Evolutionary conservation across 2,888 invertebrate genomes (phyloP), one percentile per base, ranked within the genome.

Genomic region (Latrodectus hesperus): DNA sequence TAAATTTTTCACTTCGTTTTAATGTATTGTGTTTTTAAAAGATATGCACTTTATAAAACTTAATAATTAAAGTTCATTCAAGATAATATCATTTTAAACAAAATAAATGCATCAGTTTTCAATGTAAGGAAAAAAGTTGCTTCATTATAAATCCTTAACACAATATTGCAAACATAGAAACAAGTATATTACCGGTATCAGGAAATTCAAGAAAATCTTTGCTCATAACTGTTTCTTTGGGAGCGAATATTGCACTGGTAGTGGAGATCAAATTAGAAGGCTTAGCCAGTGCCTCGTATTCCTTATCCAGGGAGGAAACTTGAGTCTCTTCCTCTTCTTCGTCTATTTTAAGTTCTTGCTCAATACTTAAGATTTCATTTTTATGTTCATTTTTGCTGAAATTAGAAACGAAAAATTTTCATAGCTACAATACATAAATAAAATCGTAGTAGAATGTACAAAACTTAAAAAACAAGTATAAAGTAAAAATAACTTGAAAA

Each of bases 211-310:
- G 94, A 94, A 96, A 98, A 93, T 96, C 96, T 93, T 96, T 96
- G 94, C 96, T 97, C 97, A 98, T 98, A 93, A 97, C 97, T 94
- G 96, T 95, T 91, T 96, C 95, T 93, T 95, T 94, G 90, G 96
- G 96, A 90, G 95, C 95, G 92, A 96, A 96, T 92, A 96, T 95
- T 90, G 94, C 95, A 64, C 82, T 83, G 14, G 90, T 91, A 75
- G 83, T 89, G 70, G 91, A 90, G 49, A 78, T 55, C 26, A 95
- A 94, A 89, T 96, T 95, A 90, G 95, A 51, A 75, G 85, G 79
- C 17, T 78, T 67, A 10, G 49, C 67, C 49, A 14, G n/a, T 9
- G 70, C 55, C 51, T 14, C 12, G 38, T 65, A 67, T 14, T 64
- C 70, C 55, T 65, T 68, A 14, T 11, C n/a, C 11, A 67, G 67